These are phyloP conservation scores for Protosalanx chinensis DNA, from an alignment of 2,797 vertebrate genomes.

Conservation along the genomic window DNA sequence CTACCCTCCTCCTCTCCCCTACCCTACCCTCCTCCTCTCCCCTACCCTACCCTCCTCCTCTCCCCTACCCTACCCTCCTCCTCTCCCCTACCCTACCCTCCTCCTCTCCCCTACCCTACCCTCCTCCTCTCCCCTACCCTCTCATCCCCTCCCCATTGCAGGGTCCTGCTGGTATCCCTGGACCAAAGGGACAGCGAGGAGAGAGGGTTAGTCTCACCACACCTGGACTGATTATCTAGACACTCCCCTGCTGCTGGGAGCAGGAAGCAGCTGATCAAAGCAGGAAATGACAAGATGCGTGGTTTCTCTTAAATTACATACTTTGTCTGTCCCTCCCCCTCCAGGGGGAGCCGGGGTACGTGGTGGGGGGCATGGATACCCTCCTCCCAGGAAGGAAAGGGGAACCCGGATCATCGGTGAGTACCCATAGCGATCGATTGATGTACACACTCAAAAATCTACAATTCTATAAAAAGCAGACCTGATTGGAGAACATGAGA, in stretches of 20 bases:
- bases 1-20: too few relatives aligned
- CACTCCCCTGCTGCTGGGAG: too few relatives aligned
- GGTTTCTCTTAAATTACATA: neutral
- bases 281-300: too few relatives aligned
- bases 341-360: conserved; percentile 87
- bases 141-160: conserved; percentile 42
- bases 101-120: neutral
- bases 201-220: conserved; percentile 77
- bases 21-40: too few relatives aligned
- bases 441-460: neutral
- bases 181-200: conserved; percentile 83
- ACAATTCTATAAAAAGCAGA: neutral
- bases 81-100: too few relatives aligned
- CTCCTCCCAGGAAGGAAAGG: conserved; percentile 78
- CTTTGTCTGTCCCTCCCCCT: neutral
- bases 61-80: too few relatives aligned
- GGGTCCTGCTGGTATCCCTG: conserved; percentile 77
- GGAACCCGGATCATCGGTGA: conserved; percentile 82
- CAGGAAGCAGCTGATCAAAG: too few relatives aligned
- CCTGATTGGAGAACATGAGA: neutral
- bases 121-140: neutral
- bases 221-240: too few relatives aligned
- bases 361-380: conserved; percentile 76
- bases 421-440: conserved; percentile 36
- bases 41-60: too few relatives aligned